Conservation (phyloP, 2,797 vertebrate species). For the Galagoides demidoff region DNA sequence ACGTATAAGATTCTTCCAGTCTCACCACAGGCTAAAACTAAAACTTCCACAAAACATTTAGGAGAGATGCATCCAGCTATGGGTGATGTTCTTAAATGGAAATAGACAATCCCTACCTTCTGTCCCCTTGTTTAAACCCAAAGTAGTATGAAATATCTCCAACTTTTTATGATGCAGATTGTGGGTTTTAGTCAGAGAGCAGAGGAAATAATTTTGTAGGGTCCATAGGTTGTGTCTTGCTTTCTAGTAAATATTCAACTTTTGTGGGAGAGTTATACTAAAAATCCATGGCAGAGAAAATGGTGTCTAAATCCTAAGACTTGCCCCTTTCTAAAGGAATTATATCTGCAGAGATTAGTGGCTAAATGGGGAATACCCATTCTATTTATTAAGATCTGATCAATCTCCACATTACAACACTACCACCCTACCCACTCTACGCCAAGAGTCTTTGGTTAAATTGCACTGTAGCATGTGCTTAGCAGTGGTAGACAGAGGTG, state of each 20-base stretch:
- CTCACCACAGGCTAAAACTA: not conserved
- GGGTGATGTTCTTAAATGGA: not conserved
- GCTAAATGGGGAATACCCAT: slow-evolving; percentile 2
- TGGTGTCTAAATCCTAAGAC: slow-evolving; percentile 40
- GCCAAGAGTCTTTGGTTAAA: slow-evolving; percentile 26
- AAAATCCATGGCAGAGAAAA: slow-evolving; percentile 31
- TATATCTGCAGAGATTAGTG: slow-evolving; percentile 34
- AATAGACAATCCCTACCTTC: not conserved
- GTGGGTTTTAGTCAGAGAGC: slow-evolving; percentile 5
- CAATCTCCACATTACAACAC: not conserved
- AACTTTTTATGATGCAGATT: not conserved
- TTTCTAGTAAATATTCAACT: slow-evolving; percentile 36
- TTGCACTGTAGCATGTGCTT: not conserved
- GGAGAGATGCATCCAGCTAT: not conserved
- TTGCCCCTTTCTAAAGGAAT: slow-evolving; percentile 5
- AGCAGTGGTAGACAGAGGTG: not conserved
- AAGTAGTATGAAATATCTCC: slow-evolving; percentile 20
- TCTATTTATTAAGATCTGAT: slow-evolving; percentile 35
- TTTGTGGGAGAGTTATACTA: slow-evolving; percentile 37
- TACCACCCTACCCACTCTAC: not conserved
- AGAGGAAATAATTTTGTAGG: not conserved
- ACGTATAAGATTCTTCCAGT: not conserved
- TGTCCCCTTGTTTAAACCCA: not conserved
- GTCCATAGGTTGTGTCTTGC: not conserved
- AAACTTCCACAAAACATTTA: not conserved